Percentiles rank a stretch among this genome's conserved stretches.
Evolutionary conservation across 2,888 invertebrate species (phyloP).

Genomic region (Eupithecia exiguata): DNA sequence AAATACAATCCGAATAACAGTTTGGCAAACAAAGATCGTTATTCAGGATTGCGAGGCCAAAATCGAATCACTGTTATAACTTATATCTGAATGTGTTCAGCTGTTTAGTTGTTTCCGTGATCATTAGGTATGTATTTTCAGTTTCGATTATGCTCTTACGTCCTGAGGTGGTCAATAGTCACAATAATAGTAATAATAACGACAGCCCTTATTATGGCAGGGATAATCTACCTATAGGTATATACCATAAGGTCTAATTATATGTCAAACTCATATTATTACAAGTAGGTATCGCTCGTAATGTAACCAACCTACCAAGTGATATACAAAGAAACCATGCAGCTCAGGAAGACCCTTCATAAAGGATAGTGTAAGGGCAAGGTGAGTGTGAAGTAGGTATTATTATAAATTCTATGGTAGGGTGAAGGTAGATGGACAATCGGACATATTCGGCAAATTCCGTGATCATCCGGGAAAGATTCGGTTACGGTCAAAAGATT

Average conservation of each 20-base stretch:
- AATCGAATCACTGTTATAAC: slow-evolving; percentile 4
- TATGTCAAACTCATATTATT: background rate
- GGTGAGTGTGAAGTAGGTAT: too few relatives aligned
- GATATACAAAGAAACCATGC: too few relatives aligned
- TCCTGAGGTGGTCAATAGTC: background rate
- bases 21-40: slow-evolving; percentile 18
- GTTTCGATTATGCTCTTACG: background rate
- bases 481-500: slow-evolving; percentile 68
- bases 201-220: background rate
- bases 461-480: slow-evolving; percentile 40
- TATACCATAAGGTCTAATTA: background rate
- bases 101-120: background rate
- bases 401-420: too few relatives aligned
- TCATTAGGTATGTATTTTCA: background rate
- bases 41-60: slow-evolving; percentile 7
- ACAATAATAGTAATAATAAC: background rate
- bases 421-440: slow-evolving; percentile 5
- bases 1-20: slow-evolving; percentile 14
- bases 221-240: too few relatives aligned
- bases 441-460: slow-evolving; percentile 18
- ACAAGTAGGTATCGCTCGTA: too few relatives aligned
- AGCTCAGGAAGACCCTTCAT: too few relatives aligned
- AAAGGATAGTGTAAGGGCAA: too few relatives aligned
- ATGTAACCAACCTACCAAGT: too few relatives aligned
- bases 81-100: background rate